Conservation (phyloP, 1,140 invertebrate genomes). For the Leptoteleia sp. region DNA sequence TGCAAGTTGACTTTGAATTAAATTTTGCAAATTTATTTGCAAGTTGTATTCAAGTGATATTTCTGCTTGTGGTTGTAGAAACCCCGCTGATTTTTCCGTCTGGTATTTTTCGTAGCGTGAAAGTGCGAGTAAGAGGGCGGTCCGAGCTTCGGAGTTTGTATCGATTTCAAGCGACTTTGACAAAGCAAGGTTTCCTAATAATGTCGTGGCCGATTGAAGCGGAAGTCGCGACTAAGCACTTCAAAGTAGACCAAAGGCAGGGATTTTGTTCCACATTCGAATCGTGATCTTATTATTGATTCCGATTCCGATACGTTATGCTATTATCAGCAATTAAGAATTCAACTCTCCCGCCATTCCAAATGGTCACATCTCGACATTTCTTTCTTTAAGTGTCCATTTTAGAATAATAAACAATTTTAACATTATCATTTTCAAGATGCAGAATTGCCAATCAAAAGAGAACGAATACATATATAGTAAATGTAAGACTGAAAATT, state of each 20-base stretch:
- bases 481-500: no score
- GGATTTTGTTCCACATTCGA: constrained; percentile 62
- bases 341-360: not conserved
- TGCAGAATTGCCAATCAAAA: no score
- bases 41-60: constrained; percentile 5
- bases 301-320: constrained; percentile 7
- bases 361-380: no score
- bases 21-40: no score
- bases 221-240: constrained; percentile 71
- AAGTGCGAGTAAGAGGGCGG: constrained; percentile 22
- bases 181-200: constrained; percentile 70
- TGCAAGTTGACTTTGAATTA: no score
- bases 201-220: constrained; percentile 69
- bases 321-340: constrained; percentile 32
- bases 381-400: no score
- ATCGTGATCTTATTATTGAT: constrained; percentile 58
- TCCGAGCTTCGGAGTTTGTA: constrained; percentile 41
- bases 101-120: constrained; percentile 5
- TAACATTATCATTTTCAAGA: no score
- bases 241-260: constrained; percentile 72
- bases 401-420: no score
- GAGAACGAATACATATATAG: no score
- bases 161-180: constrained; percentile 69
- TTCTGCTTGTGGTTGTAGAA: constrained; percentile 3
- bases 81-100: constrained; percentile 9